Conservation (phyloP, 2,113 vertebrate species). For the Epinephelus lanceolatus region DNA sequence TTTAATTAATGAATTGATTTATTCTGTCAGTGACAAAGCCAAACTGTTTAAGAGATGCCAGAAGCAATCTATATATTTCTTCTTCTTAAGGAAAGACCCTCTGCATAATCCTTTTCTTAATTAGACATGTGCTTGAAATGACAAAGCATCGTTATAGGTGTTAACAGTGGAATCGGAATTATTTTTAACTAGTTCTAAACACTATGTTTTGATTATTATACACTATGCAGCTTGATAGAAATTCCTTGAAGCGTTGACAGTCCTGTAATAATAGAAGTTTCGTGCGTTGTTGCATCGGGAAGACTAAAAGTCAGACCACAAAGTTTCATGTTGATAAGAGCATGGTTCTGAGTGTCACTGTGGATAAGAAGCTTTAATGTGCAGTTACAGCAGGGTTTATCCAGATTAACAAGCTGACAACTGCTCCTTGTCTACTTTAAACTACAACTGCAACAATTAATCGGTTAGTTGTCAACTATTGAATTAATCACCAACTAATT, state of each 20-base stretch:
- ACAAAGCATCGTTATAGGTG: constrained; percentile 55
- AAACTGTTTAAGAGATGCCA: constrained; percentile 67
- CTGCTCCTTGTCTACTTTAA: constrained; percentile 88
- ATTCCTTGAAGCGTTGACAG: constrained; percentile 5
- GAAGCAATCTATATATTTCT: constrained; percentile 63
- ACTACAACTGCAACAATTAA: constrained; percentile 53
- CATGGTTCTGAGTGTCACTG: constrained; percentile 74
- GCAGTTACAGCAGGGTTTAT: constrained; percentile 89
- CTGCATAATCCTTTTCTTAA: constrained; percentile 51
- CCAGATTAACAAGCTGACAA: constrained; percentile 88
- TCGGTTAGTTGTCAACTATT: too few species aligned
- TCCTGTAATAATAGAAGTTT: constrained; percentile 4
- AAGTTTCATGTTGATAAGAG: constrained; percentile 41
- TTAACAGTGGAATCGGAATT: constrained; percentile 41
- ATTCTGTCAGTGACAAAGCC: constrained; percentile 80
- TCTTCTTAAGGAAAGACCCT: constrained; percentile 45
- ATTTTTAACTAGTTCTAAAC: constrained; percentile 38
- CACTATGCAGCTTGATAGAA: constrained; percentile 18
- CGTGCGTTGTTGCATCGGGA: background rate
- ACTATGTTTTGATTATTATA: background rate
- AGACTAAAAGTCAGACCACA: constrained; percentile 13
- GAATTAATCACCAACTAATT: too few species aligned
- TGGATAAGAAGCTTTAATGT: constrained; percentile 89
- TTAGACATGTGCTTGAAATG: constrained; percentile 61
- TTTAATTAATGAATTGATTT: constrained; percentile 87